Evolutionary conservation across 1,140 invertebrate species (phyloP), one percentile per base, ranked within the genome.

Genomic region (Drosophila guanche): DNA sequence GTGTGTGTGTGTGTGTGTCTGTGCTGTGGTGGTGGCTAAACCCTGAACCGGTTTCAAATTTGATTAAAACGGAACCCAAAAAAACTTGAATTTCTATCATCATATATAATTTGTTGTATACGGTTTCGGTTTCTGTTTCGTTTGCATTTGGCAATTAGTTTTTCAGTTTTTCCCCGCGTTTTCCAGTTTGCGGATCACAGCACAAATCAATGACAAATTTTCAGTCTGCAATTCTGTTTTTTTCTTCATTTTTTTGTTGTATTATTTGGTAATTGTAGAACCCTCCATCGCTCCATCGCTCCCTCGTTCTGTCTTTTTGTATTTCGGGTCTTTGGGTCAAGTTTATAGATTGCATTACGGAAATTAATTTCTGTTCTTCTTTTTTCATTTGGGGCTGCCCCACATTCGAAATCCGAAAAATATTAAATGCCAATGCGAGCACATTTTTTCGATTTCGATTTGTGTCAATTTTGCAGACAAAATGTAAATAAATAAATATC

Each of bases 341-440:
- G 81, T 86, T 86, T 88, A 85, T 86, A 86, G 77, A 86, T 85
- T 85, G 81, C 81, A 85, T 67, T 86, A 79, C 79, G 62, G 70
- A 71, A 75, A 66, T 50, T 47, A 43, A 71, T 55, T 54, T 33
- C 7, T 43, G 50, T 52, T 42, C 45, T 52, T 62, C 25, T 48
- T 55, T 47, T 37, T 63, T 33, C 47, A 20, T 47, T 53, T 52
- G 22, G 37, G 14, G 48, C 23, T 61, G 54, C 40, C 10, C 20
- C 43, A 29, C 20, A 63, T 56, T 68, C 62, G 40, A 68, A 68
- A 68, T 68, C 55, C 47, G 37, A 68, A 41, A 53, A 7, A 7
- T 56, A 42, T 40, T 56, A 68, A 56, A 12, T 68, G 65, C 68
- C 41, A 68, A 69, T 68, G 33, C 66, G 56, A 69, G 63, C 63